Evolutionary conservation across 2,113 vertebrate genomes (phyloP), one percentile per base, ranked within the genome.

Genomic region (Hylia prasina): DNA sequence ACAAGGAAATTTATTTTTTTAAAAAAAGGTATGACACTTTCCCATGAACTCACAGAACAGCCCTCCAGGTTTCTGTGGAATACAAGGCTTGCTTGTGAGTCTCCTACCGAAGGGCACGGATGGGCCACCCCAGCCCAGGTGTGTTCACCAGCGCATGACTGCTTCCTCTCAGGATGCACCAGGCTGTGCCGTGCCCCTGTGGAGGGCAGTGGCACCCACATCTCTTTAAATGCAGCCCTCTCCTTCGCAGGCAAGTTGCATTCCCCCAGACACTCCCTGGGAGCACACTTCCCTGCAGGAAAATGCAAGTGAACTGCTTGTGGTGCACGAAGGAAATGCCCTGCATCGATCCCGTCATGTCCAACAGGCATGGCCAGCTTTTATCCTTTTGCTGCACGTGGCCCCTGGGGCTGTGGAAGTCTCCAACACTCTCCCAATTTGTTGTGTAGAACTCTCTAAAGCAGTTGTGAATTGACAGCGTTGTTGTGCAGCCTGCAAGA

Each of bases 141-240:
- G 40, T 39, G 27, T 2, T 80, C 53, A 47, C 20, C 24, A 2
- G 3, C 0, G 0, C 4, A 1, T 3, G 8, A 17, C 39, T 61
- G 24, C 31, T 63, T 53, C 44, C 16, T 58, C 7, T 56, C 30
- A 14, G 58, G 48, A 37, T 40, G 30, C 30, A 23, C 37, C 1
- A 3, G 24, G 40, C 30, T 66, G 35, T 50, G 66, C 58, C 1
- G 0, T 20, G 33, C n/a, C 39, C 0, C 15, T 47, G 39, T 3
- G 19, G 10, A n/a, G 4, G 3, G 17, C 68, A 51, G n/a, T 0
- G 0, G 10, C 81, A 48, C 63, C n/a, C 50, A 73, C 23, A 19
- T 10, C 35, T 48, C 28, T 39, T 60, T 25, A 51, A 72, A 47
- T 0, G 4, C 17, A 58, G 13, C 11, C 7, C 21, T 47, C 17